Base-by-base conservation (phyloP, 2,797 vertebrate species). In the Rhinella marina region DNA sequence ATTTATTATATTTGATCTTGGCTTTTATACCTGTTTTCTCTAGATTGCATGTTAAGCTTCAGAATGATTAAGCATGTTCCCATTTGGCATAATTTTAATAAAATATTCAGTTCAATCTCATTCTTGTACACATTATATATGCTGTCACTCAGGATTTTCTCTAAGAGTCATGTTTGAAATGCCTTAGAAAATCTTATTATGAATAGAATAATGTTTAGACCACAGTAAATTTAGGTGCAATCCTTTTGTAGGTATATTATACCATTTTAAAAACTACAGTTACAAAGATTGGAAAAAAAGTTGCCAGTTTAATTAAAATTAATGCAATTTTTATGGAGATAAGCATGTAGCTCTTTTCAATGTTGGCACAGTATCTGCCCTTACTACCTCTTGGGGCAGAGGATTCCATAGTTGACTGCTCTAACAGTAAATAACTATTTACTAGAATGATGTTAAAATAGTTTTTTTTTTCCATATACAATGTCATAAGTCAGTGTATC, bases 31-130 rank as follows among this genome's bases (percentile, higher is more conserved):
- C 25, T 17, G 27, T 17, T 72, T 68, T 41, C 68, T 41, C 27
- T 32, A 72, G 27, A 72, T 72, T 72, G 68, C 68, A 72, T 32
- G 29, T 29, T 19, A 32, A 41, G 29, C 29, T 16, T 72, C 27
- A 32, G 32, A 32, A 72, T 72, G 16, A 19, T 72, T 19, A 72
- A 72, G 29, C 68, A 41, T 72, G 68, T 32, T 72, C 29, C 32
- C 68, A 19, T 41, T 72, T 72, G 68, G 68, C 27, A 72, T 72
- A 72, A 72, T 72, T 72, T 72, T 32, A 72, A 72, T 72, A 32
- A 72, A 72, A 72, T 72, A 72, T 72, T 72, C 68, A 72, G 29
- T 72, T 32, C 68, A 72, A 72, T 72, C 29, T 72, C 29, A 72
- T 72, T 72, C 68, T 72, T 72, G 68, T 72, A 72, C 68, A 72